phyloP scores from a whole-genome alignment of 2,888 invertebrate species.

The Formica aserva region DNA sequence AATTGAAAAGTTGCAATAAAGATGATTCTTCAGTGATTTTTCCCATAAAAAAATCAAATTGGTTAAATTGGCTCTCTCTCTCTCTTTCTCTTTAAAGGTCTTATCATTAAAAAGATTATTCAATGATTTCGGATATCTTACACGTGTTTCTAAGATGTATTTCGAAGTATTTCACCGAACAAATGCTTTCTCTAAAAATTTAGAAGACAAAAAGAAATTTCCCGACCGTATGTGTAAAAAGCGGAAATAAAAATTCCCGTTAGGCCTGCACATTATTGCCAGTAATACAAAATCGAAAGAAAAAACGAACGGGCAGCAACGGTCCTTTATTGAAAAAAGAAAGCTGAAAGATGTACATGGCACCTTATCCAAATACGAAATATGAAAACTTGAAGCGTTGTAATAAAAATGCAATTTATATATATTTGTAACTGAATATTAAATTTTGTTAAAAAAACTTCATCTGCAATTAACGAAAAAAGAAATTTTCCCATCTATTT shows the following conservation, averaged over 20 bases:
- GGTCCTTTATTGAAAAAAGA: not conserved
- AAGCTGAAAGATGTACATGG: not conserved
- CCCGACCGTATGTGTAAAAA: not conserved
- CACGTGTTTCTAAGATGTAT: not conserved
- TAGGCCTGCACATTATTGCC: not conserved
- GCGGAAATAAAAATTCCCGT: not conserved
- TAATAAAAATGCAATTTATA: not conserved
- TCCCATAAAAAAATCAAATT: not conserved
- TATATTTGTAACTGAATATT: not conserved
- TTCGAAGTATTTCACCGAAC: not conserved
- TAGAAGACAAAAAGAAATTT: not conserved
- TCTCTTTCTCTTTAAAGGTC: no score
- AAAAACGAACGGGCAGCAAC: no score
- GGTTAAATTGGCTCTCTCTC: no score
- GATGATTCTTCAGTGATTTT: not conserved
- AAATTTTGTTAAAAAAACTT: not conserved
- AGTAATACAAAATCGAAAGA: slow-evolving; percentile 1
- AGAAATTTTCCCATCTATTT: not conserved
- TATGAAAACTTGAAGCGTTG: no score
- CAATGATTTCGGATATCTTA: no score
- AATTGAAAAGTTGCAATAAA: no score
- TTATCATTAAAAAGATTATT: no score
- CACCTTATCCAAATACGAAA: not conserved
- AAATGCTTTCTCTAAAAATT: not conserved
- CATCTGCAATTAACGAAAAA: not conserved